Conservation (phyloP, 2,888 invertebrate species). For the Argyresthia albistria region DNA sequence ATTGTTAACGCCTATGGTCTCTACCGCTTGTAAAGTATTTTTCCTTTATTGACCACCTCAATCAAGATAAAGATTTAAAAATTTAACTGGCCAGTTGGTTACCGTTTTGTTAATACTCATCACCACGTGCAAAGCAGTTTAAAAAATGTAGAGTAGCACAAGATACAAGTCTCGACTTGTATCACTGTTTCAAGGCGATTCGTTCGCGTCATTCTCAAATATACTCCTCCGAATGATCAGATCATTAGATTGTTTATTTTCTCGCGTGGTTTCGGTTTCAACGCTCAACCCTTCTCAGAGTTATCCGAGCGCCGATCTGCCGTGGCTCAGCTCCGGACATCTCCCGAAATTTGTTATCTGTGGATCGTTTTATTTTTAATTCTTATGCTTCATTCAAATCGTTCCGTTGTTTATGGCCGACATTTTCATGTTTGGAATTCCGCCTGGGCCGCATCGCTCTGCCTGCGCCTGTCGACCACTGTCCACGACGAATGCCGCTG, state of each 20-base stretch:
- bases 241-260: slow-evolving; percentile 51
- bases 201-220: slow-evolving; percentile 35
- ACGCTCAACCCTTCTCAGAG: slow-evolving; percentile 55
- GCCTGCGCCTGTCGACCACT: slow-evolving; percentile 21
- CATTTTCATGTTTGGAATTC: slow-evolving; percentile 70
- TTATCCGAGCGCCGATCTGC: slow-evolving; percentile 47
- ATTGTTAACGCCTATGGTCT: slow-evolving; percentile 17
- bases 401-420: slow-evolving; percentile 67
- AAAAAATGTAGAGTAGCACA: slow-evolving; percentile 30
- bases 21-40: slow-evolving; percentile 22
- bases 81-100: slow-evolving; percentile 14
- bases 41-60: slow-evolving; percentile 28
- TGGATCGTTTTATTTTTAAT: slow-evolving; percentile 48
- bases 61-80: slow-evolving; percentile 30
- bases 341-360: slow-evolving; percentile 59
- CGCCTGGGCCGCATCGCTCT: slow-evolving; percentile 17
- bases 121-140: slow-evolving; percentile 5
- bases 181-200: slow-evolving; percentile 20
- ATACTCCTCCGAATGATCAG: slow-evolving; percentile 48
- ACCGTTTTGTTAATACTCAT: no score
- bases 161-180: slow-evolving; percentile 51
- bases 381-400: slow-evolving; percentile 65
- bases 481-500: slow-evolving; percentile 40
- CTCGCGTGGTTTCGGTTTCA: slow-evolving; percentile 57
- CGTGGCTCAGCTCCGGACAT: slow-evolving; percentile 33